Percentiles rank a stretch among this genome's conserved stretches.
Evolutionary conservation across 1,140 invertebrate species (phyloP).

Genomic region (Scaptomyza graminum): DNA sequence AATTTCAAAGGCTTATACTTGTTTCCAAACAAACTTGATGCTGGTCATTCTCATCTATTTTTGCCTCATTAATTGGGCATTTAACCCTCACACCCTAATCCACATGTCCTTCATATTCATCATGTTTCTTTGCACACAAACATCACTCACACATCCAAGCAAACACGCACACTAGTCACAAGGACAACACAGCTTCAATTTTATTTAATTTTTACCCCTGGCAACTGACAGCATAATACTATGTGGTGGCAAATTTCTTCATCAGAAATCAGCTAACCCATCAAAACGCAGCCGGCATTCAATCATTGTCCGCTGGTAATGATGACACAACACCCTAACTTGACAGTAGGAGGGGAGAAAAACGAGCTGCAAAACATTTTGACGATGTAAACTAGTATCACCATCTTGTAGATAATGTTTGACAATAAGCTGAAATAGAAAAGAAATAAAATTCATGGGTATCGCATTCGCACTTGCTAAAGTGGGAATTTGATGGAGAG

Average conservation of each 20-base stretch:
- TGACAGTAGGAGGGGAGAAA: not conserved
- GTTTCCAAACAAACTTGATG: slow-evolving; percentile 5
- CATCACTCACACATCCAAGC: slow-evolving; percentile 1
- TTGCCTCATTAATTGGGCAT: slow-evolving; percentile 44
- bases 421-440: too few species aligned
- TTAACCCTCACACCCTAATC: slow-evolving; percentile 3
- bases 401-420: not conserved
- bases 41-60: slow-evolving; percentile 7
- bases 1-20: not conserved
- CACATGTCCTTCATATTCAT: slow-evolving; percentile 23
- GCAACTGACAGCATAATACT: slow-evolving; percentile 30
- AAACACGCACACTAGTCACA: not conserved
- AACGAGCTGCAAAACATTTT: not conserved
- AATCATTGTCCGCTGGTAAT: slow-evolving; percentile 71
- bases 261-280: slow-evolving; percentile 63
- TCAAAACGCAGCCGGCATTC: slow-evolving; percentile 64
- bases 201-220: slow-evolving; percentile 28
- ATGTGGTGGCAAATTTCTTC: slow-evolving; percentile 49
- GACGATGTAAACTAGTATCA: not conserved
- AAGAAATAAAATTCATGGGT: too few species aligned
- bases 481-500: too few species aligned
- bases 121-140: slow-evolving; percentile 25
- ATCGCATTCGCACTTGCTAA: too few species aligned
- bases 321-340: slow-evolving; percentile 19
- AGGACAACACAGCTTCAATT: slow-evolving; percentile 29